Percentiles rank a stretch among this genome's conserved stretches.
phyloP scores from a whole-genome alignment of 2,888 invertebrate species.

The Carterocephalus palaemon region DNA sequence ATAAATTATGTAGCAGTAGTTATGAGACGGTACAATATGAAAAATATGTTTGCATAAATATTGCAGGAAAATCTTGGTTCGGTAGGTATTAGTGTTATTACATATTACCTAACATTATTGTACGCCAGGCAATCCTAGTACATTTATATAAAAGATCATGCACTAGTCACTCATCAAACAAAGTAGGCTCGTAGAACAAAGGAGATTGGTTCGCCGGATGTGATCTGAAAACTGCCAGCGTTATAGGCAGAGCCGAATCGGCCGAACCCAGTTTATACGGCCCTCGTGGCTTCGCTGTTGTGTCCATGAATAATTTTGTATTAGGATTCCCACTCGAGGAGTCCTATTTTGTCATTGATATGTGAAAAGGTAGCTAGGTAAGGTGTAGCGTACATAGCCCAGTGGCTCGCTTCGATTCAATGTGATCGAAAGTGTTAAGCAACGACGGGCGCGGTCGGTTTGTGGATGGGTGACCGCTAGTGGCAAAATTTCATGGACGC shows the following conservation, averaged over 20 bases:
- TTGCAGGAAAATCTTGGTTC: too few relatives aligned
- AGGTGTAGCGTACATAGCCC: too few relatives aligned
- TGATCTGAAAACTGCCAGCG: conserved; percentile 57
- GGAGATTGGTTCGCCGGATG: conserved; percentile 34
- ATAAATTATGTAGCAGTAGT: too few relatives aligned
- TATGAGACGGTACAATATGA: too few relatives aligned
- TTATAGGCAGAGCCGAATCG: conserved; percentile 50
- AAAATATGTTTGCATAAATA: too few relatives aligned
- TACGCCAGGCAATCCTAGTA: conserved; percentile 4
- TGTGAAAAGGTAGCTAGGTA: neutral
- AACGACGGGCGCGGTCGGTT: too few relatives aligned
- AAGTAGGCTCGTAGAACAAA: conserved; percentile 28
- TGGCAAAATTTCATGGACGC: too few relatives aligned
- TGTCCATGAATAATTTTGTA: conserved; percentile 19
- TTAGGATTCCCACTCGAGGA: neutral
- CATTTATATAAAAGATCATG: conserved; percentile 11
- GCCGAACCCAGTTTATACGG: conserved; percentile 57
- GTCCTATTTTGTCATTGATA: neutral
- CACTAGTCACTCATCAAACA: conserved; percentile 28
- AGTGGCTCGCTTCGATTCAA: too few relatives aligned
- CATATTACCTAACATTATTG: too few relatives aligned
- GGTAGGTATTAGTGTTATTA: too few relatives aligned
- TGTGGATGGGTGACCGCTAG: too few relatives aligned
- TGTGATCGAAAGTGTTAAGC: too few relatives aligned
- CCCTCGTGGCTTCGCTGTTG: conserved; percentile 45